Base-by-base conservation (phyloP, 1,140 invertebrate species). In the Macrotrachela quadricornifera region DNA sequence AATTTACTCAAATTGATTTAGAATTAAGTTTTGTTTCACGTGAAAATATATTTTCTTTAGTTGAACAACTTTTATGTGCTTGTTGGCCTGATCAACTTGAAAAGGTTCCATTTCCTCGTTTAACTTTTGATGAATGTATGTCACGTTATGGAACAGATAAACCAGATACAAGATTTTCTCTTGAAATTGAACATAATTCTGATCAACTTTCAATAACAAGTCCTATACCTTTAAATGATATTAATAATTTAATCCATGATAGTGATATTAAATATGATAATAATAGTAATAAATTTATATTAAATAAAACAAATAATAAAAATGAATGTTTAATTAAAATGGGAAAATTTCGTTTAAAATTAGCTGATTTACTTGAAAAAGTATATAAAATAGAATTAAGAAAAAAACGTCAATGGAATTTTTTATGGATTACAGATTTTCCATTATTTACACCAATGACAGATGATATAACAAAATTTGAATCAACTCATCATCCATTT, bases 1-100 rank as follows among this genome's bases (percentile, higher is more conserved):
- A 97, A 73, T 99, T 99, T 63, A 95, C 91, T 43, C 60, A 92
- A 74, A 65, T 97, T 46, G 91, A 96, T 74, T 78, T 96, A 54
- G 91, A 96, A 75, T 73, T 95, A 68, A 92, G 90, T 10, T 96
- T 94, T 69, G 78, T 80, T 11, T 76, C 75, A 60, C 68, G 77
- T 30, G 77, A 88, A 58, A 63, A 96, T 54, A 77, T 87, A 52
- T 87, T 96, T 72, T 72, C 81, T 36, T 63, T 94, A 49, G 62
- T 96, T 13, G 75, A 72, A 46, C 59, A 59, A 30, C 56, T 60
- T 16, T 46, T 63, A 37, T 58, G 60, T 9, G 8, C 15, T 10
- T 40, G 62, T n/a, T 51, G 50, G 15, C 38, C 52, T 8, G 46
- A 43, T 13, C 38, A 41, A 54, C 38, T 30, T n/a, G 18, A 21